phyloP scores from a whole-genome alignment of 2,888 invertebrate species.

The Ceraclea dissimilis region DNA sequence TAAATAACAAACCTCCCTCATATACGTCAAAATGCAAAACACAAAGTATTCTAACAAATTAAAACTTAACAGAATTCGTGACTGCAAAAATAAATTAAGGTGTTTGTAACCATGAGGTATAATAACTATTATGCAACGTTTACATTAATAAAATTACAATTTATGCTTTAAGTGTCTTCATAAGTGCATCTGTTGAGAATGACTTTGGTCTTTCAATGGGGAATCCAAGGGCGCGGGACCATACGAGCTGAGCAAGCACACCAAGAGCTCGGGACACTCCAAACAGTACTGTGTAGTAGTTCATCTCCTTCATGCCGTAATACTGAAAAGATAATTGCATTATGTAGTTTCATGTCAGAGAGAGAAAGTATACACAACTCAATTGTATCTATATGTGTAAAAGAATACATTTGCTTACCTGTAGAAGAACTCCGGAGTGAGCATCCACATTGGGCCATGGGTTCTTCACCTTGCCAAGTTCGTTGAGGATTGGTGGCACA shows the following conservation, averaged over 20 bases:
- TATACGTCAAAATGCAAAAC: not conserved
- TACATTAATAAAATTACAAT: not conserved
- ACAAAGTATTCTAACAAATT: not conserved
- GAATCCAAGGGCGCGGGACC: constrained; percentile 79
- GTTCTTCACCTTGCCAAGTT: constrained; percentile 94
- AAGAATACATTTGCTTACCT: constrained; percentile 46
- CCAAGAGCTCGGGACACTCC: constrained; percentile 86
- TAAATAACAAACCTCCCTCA: not conserved
- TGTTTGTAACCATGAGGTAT: not conserved
- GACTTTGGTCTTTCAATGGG: constrained; percentile 86
- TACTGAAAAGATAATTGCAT: constrained; percentile 49
- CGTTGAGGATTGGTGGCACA: constrained; percentile 84
- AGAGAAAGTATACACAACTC: not conserved
- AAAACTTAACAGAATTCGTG: not conserved
- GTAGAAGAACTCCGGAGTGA: constrained; percentile 87
- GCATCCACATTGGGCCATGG: constrained; percentile 99
- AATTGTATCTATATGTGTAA: not conserved
- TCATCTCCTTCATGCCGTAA: constrained; percentile 88
- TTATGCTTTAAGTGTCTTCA: constrained; percentile 34
- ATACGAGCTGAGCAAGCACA: constrained; percentile 72
- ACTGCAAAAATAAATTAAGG: constrained; percentile 4
- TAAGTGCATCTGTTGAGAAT: constrained; percentile 60
- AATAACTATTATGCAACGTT: not conserved
- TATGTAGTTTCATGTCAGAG: not conserved
- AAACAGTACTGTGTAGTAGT: constrained; percentile 89